Percentiles rank a stretch among this genome's conserved stretches.
phyloP scores from a whole-genome alignment of 1,140 invertebrate species.

The Brachionus asplanchnoidis region DNA sequence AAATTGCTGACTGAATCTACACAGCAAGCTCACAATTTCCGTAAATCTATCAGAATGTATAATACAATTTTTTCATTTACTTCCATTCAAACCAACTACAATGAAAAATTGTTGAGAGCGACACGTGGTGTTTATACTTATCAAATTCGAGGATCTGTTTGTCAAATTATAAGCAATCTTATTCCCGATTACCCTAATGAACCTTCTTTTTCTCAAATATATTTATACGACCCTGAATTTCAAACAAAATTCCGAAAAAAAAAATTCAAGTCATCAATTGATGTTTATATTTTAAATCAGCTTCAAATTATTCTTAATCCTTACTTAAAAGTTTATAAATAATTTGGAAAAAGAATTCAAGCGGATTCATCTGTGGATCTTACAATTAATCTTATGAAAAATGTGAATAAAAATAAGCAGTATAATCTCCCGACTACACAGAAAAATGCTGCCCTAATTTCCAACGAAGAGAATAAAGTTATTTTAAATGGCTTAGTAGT shows the following conservation, averaged over 20 bases:
- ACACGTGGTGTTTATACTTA: background rate
- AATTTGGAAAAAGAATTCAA: no score
- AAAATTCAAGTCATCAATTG: background rate
- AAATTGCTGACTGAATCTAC: no score
- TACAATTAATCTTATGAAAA: no score
- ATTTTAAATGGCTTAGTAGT: constrained; percentile 19
- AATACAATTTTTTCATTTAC: background rate
- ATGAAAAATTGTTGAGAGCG: background rate
- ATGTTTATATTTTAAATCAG: no score
- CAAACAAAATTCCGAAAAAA: background rate
- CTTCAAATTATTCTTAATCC: background rate
- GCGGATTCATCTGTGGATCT: no score
- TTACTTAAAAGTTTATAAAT: no score
- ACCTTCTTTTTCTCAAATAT: constrained; percentile 16
- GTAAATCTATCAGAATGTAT: background rate
- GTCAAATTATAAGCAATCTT: background rate
- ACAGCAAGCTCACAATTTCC: background rate
- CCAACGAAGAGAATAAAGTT: constrained; percentile 44
- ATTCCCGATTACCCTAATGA: background rate
- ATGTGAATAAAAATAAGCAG: no score
- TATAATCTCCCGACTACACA: no score
- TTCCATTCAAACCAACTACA: background rate
- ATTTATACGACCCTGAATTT: constrained; percentile 1
- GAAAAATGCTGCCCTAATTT: constrained; percentile 50
- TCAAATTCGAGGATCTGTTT: background rate